These are phyloP conservation scores for Protodeltote pygarga DNA, from an alignment of 2,888 invertebrate species.

Conservation along the genomic window DNA sequence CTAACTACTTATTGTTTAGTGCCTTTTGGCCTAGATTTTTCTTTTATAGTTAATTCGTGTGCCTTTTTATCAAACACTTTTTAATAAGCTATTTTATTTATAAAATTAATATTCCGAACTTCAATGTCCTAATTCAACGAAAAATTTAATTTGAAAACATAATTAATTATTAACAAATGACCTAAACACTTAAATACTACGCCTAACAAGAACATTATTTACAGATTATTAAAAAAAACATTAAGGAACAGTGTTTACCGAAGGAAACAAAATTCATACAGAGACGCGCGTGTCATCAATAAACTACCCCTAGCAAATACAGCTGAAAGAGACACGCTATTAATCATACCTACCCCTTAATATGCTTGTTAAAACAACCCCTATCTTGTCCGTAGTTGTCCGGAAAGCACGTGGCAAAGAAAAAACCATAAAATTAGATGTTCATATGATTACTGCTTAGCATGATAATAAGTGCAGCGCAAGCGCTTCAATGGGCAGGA, in stretches of 20 bases:
- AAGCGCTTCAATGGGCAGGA: constrained; percentile 80
- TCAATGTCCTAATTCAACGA: no score
- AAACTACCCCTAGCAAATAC: constrained; percentile 77
- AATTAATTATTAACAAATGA: no score
- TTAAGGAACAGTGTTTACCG: constrained; percentile 42
- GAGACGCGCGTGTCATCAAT: constrained; percentile 82
- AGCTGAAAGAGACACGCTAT: constrained; percentile 82
- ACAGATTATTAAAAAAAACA: constrained; percentile 17
- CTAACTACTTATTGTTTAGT: no score
- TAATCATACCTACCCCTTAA: constrained; percentile 84
- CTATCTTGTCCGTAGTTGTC: constrained; percentile 81
- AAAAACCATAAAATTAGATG: constrained; percentile 78
- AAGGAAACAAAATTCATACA: constrained; percentile 65
- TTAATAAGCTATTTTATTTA: no score
- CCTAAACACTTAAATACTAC: no score
- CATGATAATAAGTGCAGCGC: constrained; percentile 79
- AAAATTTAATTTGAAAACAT: no score
- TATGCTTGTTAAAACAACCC: constrained; percentile 86
- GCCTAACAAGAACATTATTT: not conserved
- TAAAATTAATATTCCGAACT: no score
- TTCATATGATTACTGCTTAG: constrained; percentile 80
- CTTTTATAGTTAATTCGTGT: no score
- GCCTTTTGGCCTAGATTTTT: no score
- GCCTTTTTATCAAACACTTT: no score
- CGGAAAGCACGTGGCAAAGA: constrained; percentile 63